Evolutionary conservation across 2,113 vertebrate species (phyloP), one percentile per base, ranked within the genome.

Genomic region (Otocyon megalotis): DNA sequence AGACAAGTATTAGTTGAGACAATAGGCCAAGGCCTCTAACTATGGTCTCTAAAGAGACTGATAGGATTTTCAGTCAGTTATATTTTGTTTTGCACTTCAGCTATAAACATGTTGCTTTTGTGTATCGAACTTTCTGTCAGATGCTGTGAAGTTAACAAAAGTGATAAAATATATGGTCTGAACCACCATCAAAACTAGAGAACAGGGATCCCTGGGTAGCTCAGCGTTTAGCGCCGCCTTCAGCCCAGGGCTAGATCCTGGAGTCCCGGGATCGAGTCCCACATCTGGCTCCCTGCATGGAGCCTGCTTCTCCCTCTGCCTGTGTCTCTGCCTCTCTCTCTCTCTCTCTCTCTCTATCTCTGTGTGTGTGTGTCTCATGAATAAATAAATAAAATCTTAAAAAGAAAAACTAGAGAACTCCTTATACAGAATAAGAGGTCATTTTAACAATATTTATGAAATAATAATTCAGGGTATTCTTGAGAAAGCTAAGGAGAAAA

Each of bases 381-480:
- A 5, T 43, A 43, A 43, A 43, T 43, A 43, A 5, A 43, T 43
- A 43, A 43, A 43, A 43, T 43, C 43, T 43, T 43, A 43, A 43
- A 43, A 43, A 43, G 5, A 43, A 91, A 62, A 86, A 58, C 76
- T 85, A 88, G 26, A 71, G 30, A 69, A 65, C 22, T 87, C 22
- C 20, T 83, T 58, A 88, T 30, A 32, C 28, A 77, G 22, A 86
- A 60, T 85, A 63, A 58, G 20, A 92, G 80, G 8, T 80, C 43
- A 63, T 71, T 84, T 86, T 50, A 79, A 62, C 20, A 43, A 87
- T 65, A 88, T 67, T 74, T 76, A 76, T 8, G 85, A 91, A 74
- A 22, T 37, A 91, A 19, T 69, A 93, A 91, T 95, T 92, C 43
- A 92, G 19, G 85, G 79, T 95, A 85, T 80, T 62, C 28, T 71